Evolutionary conservation across 2,888 invertebrate species (phyloP), one percentile per base, ranked within the genome.

Genomic region (Leptarthrus brevirostris): DNA sequence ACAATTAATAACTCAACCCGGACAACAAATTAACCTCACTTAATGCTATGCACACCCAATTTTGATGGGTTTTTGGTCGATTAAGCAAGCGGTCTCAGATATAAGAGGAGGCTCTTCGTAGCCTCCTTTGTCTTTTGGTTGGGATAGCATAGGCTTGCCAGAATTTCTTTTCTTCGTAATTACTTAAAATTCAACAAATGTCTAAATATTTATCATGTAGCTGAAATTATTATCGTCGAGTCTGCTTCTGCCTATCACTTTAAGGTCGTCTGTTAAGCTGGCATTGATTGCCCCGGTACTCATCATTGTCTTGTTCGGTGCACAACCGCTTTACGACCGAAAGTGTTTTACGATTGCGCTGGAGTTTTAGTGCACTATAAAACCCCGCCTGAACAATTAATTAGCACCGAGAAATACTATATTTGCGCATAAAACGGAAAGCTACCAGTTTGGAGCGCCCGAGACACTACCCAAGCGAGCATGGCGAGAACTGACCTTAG

Each of bases 311-410:
- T 34, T 24, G 30, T n/a, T 8, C 20, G 40, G 10, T 56, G 56
- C 30, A 69, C 53, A 66, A 54, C 54, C 52, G 36, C 54, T 22
- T 36, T 54, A 69, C 14, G 36, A 44, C 34, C 64, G 26, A 16
- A 44, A 73, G 36, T 69, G 73, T 73, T 72, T 73, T 58, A 75
- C 58, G 73, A 58, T 58, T 54, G 16, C 30, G 44, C 54, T 34
- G 18, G 61, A 47, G 26, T 72, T 72, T 72, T 58, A 72, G 49
- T 72, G 30, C 49, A 61, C 16, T 74, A 74, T 74, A 74, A 77
- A 76, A 70, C 74, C 74, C 74, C 74, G 74, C 76, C 75, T 74
- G 74, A 73, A 72, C 72, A 77, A 77, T 78, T 76, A 78, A 78
- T 78, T 77, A 76, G 69, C 76, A 64, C 75, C 70, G 71, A 56